phyloP scores from a whole-genome alignment of 1,140 invertebrate genomes.

The Drosophila lacertosa region DNA sequence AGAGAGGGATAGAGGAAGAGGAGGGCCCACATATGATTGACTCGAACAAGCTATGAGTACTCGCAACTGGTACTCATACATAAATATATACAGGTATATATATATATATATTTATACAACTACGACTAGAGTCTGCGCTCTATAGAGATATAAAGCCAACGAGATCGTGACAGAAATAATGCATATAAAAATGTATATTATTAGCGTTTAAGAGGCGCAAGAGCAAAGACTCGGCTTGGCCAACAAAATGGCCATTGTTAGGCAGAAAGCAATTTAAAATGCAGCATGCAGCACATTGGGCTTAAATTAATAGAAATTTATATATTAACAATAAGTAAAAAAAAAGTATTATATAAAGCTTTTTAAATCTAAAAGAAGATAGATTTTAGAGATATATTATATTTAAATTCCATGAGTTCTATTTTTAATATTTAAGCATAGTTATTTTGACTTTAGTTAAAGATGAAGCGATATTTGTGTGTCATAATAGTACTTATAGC shows the following conservation, averaged over 20 bases:
- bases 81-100: background rate
- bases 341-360: background rate
- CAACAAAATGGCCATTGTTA: slow-evolving; percentile 62
- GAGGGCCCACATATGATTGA: slow-evolving; percentile 53
- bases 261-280: slow-evolving; percentile 56
- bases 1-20: too few relatives aligned
- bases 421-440: too few relatives aligned
- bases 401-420: too few relatives aligned
- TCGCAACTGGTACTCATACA: slow-evolving; percentile 11
- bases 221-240: slow-evolving; percentile 32
- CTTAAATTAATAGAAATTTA: background rate
- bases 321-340: background rate
- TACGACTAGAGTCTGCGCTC: slow-evolving; percentile 5
- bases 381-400: too few relatives aligned
- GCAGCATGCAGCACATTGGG: slow-evolving; percentile 46
- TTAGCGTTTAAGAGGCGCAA: slow-evolving; percentile 60
- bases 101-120: background rate
- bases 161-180: slow-evolving; percentile 82
- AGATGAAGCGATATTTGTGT: too few relatives aligned
- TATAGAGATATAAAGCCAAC: slow-evolving; percentile 81
- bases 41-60: slow-evolving; percentile 8
- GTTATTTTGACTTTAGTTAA: too few relatives aligned
- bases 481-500: too few relatives aligned
- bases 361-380: background rate
- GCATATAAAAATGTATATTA: slow-evolving; percentile 81